Conservation (phyloP, 2,113 vertebrate species). For the Tenrec ecaudatus region DNA sequence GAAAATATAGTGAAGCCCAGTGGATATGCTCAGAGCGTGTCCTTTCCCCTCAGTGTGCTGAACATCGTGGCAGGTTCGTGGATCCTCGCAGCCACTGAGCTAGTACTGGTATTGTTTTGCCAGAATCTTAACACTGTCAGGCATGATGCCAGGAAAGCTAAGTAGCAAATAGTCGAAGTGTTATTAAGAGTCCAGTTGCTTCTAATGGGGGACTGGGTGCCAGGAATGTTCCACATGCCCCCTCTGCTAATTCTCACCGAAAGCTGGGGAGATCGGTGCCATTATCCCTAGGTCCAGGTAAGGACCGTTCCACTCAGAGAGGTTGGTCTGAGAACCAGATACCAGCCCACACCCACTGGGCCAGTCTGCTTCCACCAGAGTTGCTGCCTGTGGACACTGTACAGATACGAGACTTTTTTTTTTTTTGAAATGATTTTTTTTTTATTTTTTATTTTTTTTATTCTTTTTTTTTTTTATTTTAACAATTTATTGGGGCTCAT, state of each 20-base stretch:
- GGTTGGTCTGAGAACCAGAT: neutral
- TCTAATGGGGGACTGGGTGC: neutral
- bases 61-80: neutral
- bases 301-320: slow-evolving; percentile 23
- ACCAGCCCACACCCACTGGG: neutral
- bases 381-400: neutral
- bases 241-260: neutral
- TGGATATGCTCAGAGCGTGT: neutral
- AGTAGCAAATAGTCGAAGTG: neutral
- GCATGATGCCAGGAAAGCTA: neutral
- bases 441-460: too few species aligned
- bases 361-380: neutral
- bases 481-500: too few species aligned
- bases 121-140: slow-evolving; percentile 9
- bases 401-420: slow-evolving; percentile 17
- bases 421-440: too few species aligned
- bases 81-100: neutral
- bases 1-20: neutral
- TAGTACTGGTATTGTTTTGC: slow-evolving; percentile 1
- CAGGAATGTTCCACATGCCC: neutral
- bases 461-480: too few species aligned
- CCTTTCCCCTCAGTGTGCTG: neutral
- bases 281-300: neutral
- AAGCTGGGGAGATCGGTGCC: neutral
- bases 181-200: slow-evolving; percentile 40